Base-by-base conservation (phyloP, 2,797 vertebrate species). In the Australoheros facetus region DNA sequence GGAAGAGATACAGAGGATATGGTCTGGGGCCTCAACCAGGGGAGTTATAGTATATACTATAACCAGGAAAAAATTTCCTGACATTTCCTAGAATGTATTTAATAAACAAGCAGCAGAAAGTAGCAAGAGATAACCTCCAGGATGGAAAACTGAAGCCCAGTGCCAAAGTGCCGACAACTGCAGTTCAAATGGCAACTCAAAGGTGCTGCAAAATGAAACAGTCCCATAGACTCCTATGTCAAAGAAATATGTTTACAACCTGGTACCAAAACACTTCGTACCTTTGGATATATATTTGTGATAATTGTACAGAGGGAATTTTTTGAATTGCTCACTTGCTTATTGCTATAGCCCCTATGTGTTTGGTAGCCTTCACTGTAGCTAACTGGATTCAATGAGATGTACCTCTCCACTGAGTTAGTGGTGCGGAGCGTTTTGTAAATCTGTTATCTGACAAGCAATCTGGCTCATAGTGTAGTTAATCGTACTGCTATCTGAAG, bases 401-500 rank as follows among this genome's bases (percentile, higher is more conserved):
- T 19, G 48, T 16, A 51, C 11, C 11, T 45, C 42, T 13, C 42
- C 37, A 39, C 37, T 11, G 37, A 14, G 42, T 45, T 45, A 14
- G 13, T 45, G 42, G 42, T 45, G 42, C 4, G 3, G 3, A 14
- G 11, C 11, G 14, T 45, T 45, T 45, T 45, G 11, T 34, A 34
- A 14, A 45, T 13, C 7, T 19, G 17, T 51, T 51, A 51, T 7
- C 5, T 51, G 16, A 7, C 16, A 19, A 17, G 16, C 45, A 48
- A 6, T 17, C 5, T 48, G 45, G 45, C 5, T 16, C 16, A 13
- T 0, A 45, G 13, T 1, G 37, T 45, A 10, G 13, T 23, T 21
- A 42, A 26, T 64, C 37, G 9, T 42, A 4, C 34, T 64, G 21
- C 60, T 64, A 26, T 26, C 13, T 45, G 37, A 23, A 45, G 14